A percentile compares a stretch with the other conserved stretches of the same genome.
Conservation (phyloP, 2,113 vertebrate species). For the Apus apus region DNA sequence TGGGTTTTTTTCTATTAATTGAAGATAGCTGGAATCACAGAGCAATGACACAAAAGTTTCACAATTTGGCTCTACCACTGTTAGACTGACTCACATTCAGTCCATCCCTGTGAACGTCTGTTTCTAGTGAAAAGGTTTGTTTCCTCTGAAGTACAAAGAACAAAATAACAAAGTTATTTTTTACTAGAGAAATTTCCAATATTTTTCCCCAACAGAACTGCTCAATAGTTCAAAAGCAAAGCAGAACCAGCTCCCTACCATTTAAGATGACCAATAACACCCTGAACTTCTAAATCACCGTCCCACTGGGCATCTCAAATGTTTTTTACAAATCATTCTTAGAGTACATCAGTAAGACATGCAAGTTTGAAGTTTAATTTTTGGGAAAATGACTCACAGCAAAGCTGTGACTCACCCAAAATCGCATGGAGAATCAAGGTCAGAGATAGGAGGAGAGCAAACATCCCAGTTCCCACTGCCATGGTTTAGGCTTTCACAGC, state of each 20-base stretch:
- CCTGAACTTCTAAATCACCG: background rate
- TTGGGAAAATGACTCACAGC: background rate
- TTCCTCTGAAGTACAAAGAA: background rate
- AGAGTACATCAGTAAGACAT: background rate
- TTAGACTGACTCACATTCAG: conserved; percentile 10
- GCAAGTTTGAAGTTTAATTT: background rate
- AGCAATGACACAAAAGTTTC: conserved; percentile 36
- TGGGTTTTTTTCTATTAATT: conserved; percentile 30
- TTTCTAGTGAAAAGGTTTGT: conserved; percentile 12
- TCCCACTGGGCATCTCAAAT: background rate
- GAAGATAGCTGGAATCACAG: conserved; percentile 46
- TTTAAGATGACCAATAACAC: background rate
- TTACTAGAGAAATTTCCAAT: background rate
- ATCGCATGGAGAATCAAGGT: background rate
- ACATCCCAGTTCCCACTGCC: background rate
- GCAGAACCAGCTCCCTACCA: background rate
- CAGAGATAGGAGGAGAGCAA: background rate
- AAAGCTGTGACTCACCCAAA: background rate
- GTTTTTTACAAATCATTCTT: background rate
- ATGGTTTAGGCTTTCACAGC: background rate
- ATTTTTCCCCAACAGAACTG: background rate
- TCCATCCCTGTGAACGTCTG: background rate
- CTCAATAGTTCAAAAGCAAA: background rate
- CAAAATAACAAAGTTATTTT: background rate
- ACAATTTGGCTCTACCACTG: background rate